Evolutionary conservation across 2,113 vertebrate species (phyloP).

Genomic region (Pseudopodoces humilis): DNA sequence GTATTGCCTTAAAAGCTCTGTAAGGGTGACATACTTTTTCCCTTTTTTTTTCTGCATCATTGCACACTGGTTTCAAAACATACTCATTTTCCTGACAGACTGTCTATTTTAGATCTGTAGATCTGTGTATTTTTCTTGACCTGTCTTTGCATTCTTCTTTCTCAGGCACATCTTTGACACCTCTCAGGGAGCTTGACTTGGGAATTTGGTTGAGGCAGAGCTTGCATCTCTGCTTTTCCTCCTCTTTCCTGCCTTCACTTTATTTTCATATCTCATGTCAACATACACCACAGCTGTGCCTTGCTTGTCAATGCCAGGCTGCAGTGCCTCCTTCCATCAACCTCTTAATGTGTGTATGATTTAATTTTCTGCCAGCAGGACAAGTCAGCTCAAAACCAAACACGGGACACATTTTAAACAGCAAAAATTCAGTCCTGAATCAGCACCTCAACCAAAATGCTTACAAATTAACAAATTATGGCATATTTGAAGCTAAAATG

Average conservation of each 20-base stretch:
- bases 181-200: not conserved
- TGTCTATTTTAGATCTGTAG: constrained; percentile 14
- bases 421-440: not conserved
- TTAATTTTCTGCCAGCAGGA: constrained; percentile 10
- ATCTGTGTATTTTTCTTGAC: constrained; percentile 9
- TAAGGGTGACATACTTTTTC: not conserved
- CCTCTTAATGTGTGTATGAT: not conserved
- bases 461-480: not conserved
- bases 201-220: not conserved
- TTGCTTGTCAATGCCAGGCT: not conserved
- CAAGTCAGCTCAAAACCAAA: not conserved
- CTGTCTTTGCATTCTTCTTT: not conserved
- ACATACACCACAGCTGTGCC: not conserved
- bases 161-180: not conserved
- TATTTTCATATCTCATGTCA: not conserved
- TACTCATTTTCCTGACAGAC: not conserved
- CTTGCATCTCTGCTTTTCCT: not conserved
- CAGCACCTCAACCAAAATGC: not conserved
- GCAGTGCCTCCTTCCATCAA: not conserved
- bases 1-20: not conserved
- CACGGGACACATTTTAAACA: not conserved
- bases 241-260: not conserved
- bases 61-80: not conserved
- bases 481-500: not conserved
- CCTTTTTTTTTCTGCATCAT: not conserved